These are phyloP conservation scores for Tetrapedia diversipes DNA, from an alignment of 2,888 invertebrate genomes.

Conservation along the genomic window DNA sequence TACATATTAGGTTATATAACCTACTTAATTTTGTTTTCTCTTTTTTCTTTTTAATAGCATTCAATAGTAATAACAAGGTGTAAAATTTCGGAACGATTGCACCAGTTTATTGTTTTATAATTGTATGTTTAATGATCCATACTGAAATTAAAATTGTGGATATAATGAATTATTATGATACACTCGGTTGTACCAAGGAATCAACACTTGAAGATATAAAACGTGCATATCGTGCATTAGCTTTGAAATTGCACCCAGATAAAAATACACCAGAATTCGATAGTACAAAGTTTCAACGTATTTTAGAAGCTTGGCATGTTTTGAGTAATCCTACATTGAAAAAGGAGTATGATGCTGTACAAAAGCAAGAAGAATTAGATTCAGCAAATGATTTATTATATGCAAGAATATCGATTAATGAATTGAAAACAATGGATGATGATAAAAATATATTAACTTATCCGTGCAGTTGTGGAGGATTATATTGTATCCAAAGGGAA, in stretches of 20 bases:
- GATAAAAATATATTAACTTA: slow-evolving; percentile 83
- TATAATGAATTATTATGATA: slow-evolving; percentile 83
- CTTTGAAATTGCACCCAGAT: slow-evolving; percentile 86
- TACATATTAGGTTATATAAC: slow-evolving; percentile 28
- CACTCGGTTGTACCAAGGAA: slow-evolving; percentile 84
- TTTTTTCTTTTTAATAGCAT: background rate
- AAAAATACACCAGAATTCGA: slow-evolving; percentile 81
- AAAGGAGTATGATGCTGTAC: slow-evolving; percentile 87
- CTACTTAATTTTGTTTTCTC: background rate
- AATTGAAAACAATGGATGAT: slow-evolving; percentile 83
- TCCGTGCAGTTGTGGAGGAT: slow-evolving; percentile 89
- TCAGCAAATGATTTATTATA: slow-evolving; percentile 85
- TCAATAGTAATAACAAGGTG: background rate
- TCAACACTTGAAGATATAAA: slow-evolving; percentile 86
- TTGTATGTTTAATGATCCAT: background rate
- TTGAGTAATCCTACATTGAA: slow-evolving; percentile 86
- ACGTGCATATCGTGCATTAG: slow-evolving; percentile 85
- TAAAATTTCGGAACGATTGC: background rate
- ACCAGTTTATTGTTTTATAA: background rate
- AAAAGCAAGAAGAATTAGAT: slow-evolving; percentile 85
- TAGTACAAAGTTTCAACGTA: slow-evolving; percentile 82
- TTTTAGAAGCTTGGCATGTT: slow-evolving; percentile 89
- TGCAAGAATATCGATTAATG: slow-evolving; percentile 84
- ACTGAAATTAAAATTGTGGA: slow-evolving; percentile 16
- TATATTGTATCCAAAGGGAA: slow-evolving; percentile 83